phyloP scores from a whole-genome alignment of 2,113 vertebrate species.

The Otocyon megalotis region DNA sequence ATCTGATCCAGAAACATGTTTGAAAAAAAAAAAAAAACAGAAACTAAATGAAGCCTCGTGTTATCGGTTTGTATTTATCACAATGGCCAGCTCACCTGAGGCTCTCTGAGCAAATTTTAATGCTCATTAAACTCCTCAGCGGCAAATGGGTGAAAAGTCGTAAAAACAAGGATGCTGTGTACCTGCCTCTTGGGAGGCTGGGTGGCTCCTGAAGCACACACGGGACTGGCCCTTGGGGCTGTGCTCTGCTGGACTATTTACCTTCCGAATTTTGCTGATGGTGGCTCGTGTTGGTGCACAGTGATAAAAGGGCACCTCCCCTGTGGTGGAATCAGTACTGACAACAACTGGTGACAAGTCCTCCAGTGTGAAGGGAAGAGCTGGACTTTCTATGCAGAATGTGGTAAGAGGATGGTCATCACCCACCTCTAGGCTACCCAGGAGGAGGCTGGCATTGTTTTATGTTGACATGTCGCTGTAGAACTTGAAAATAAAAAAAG shows the following conservation, averaged over 20 bases:
- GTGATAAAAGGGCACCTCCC: neutral
- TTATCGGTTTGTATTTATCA: neutral
- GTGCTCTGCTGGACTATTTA: neutral
- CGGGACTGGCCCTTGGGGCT: accelerated
- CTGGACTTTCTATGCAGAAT: neutral
- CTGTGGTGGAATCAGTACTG: neutral
- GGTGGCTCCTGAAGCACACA: neutral
- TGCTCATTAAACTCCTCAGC: neutral
- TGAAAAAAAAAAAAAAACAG: neutral
- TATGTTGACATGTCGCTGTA: neutral
- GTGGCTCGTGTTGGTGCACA: neutral
- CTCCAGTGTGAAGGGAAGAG: neutral
- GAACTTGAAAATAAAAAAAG: neutral
- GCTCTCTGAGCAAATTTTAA: neutral
- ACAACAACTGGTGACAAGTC: neutral
- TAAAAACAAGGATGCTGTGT: neutral
- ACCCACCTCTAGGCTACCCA: neutral
- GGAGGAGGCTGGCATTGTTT: neutral
- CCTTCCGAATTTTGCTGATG: neutral
- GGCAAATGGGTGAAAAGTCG: neutral
- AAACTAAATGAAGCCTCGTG: neutral
- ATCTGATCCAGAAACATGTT: neutral
- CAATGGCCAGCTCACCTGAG: neutral
- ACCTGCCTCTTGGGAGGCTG: neutral
- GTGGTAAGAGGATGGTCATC: neutral